These are phyloP conservation scores for Otocyon megalotis DNA, from an alignment of 2,113 vertebrate genomes.

Conservation along the genomic window DNA sequence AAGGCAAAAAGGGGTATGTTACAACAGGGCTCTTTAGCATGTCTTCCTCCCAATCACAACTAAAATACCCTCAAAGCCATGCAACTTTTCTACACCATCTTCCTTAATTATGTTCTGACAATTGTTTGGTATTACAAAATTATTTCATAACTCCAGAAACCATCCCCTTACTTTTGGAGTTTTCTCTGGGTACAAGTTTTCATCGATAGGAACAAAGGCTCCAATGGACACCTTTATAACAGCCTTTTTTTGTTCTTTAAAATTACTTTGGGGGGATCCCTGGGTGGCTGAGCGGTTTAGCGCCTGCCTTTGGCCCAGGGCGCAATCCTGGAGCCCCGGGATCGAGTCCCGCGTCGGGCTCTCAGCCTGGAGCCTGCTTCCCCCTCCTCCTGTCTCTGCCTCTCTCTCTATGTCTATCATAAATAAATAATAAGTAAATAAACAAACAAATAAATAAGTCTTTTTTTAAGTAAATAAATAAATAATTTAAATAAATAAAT, in stretches of 20 bases:
- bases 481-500: no score
- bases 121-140: background rate
- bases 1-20: accelerated
- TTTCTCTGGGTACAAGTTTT: background rate
- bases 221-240: background rate
- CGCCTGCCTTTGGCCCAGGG: no score
- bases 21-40: background rate
- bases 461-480: no score
- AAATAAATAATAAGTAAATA: no score
- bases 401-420: no score
- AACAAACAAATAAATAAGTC: no score
- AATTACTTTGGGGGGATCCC: background rate
- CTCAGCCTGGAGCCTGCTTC: no score
- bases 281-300: no score
- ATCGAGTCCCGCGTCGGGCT: no score
- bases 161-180: background rate
- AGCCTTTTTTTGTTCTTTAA: background rate
- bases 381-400: no score
- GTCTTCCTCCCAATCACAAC: background rate
- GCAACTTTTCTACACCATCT: background rate
- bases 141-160: background rate
- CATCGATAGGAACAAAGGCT: background rate
- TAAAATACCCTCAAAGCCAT: background rate
- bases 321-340: no score
- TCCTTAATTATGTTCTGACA: background rate